These are phyloP conservation scores for Drosophila mauritiana DNA, from an alignment of 1,140 invertebrate genomes.

Conservation along the genomic window DNA sequence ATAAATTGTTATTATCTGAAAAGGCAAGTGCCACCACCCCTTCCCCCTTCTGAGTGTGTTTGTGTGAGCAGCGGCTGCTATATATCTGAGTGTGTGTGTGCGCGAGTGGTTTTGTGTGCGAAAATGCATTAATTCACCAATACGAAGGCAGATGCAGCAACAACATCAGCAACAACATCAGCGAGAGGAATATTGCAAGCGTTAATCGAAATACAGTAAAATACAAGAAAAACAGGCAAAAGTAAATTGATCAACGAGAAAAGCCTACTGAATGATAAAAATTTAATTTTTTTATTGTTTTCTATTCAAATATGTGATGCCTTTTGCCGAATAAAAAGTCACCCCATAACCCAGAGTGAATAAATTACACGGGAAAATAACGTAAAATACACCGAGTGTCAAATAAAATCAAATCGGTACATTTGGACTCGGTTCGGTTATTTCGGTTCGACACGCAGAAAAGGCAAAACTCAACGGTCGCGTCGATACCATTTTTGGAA, in stretches of 20 bases:
- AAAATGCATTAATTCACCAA: constrained; percentile 79
- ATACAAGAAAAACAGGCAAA: constrained; percentile 71
- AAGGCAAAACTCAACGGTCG: constrained; percentile 49
- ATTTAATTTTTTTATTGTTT: constrained; percentile 77
- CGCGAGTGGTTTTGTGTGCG: constrained; percentile 63
- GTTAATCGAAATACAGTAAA: constrained; percentile 59
- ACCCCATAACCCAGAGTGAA: neutral
- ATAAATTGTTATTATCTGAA: constrained; percentile 36
- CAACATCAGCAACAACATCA: constrained; percentile 21
- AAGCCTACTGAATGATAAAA: constrained; percentile 56
- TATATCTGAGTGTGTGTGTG: constrained; percentile 40
- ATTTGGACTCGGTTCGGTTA: constrained; percentile 51
- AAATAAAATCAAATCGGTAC: constrained; percentile 22
- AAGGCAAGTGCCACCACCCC: constrained; percentile 46
- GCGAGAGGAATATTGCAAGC: constrained; percentile 28
- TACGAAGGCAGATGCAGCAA: constrained; percentile 32
- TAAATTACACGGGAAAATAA: constrained; percentile 9
- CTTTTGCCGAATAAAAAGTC: constrained; percentile 55
- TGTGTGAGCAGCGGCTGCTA: constrained; percentile 28
- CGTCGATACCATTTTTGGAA: constrained; percentile 38
- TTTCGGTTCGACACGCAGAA: constrained; percentile 23
- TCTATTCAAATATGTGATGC: constrained; percentile 65
- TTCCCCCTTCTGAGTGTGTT: constrained; percentile 20
- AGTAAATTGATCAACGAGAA: constrained; percentile 51
- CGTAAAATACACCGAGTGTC: constrained; percentile 22